Base-by-base conservation (phyloP, 2,888 invertebrate species). In the Augiades crinisus region DNA sequence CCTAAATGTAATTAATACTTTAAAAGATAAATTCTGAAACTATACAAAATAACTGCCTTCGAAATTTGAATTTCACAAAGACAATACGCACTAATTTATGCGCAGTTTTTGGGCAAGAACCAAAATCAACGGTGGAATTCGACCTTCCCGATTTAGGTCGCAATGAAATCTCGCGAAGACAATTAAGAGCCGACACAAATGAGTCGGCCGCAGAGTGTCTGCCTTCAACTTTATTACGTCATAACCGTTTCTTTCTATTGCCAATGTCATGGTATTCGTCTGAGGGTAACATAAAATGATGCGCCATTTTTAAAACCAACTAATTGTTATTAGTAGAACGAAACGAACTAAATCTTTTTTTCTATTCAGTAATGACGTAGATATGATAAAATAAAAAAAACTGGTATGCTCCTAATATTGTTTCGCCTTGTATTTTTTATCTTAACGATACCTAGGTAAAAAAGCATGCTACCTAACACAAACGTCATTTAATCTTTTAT, bases 121-220 rank as follows among this genome's bases (percentile, higher is more conserved):
- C 34, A 33, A 33, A 41, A 33, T 13, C 12, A 8, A 27, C 40
- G 40, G 16, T 64, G 67, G 68, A 68, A 71, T 69, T 61, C 62
- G 64, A 63, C 58, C 65, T 60, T 61, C 60, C 61, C 65, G 68
- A 76, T 75, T 77, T 66, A 62, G 69, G 69, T 64, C 69, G 70
- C 70, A 70, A 72, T 75, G 71, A 76, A 76, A 78, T 75, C 77
- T 72, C 68, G 63, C 67, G 55, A 60, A 66, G 68, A 76, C 76
- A 78, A 78, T 81, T 80, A 78, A 69, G 67, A 67, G 61, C 62
- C 63, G 68, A 67, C 67, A 63, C 67, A 63, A 72, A 73, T 70
- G 71, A 72, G 65, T 60, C 59, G 60, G 58, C 60, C 52, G 53
- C 56, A 60, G 57, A 62, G 50, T 58, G 57, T 46, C 58, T 56